Evolutionary conservation across 1,140 invertebrate species (phyloP).

Genomic region (Caerostris extrusa): DNA sequence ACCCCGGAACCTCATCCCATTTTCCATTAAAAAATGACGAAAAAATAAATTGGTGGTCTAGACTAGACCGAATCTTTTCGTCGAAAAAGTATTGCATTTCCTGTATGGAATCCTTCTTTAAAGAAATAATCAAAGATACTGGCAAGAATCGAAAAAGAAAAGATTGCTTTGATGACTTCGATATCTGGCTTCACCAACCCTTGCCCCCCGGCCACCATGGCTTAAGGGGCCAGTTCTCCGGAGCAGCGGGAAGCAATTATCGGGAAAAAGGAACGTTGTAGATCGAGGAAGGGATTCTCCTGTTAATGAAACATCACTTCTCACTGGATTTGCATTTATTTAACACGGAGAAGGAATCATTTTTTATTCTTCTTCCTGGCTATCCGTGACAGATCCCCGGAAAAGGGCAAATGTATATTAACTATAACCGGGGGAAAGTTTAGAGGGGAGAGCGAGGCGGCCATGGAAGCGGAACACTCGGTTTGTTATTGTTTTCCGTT

Average conservation of each 20-base stretch:
- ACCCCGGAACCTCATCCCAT: neutral
- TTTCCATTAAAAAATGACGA: slow-evolving; percentile 2
- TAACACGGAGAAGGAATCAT: neutral
- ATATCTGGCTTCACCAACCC: slow-evolving; percentile 29
- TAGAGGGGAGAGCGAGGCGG: neutral
- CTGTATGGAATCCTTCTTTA: slow-evolving; percentile 1
- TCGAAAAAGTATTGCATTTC: neutral
- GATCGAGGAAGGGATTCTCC: neutral
- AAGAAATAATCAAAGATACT: neutral
- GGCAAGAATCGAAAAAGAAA: neutral
- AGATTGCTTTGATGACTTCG: slow-evolving; percentile 39
- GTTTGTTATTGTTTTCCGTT: neutral
- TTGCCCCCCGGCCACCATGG: neutral
- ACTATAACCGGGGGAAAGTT: slow-evolving; percentile 28
- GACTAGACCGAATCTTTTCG: neutral
- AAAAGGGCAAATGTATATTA: slow-evolving; percentile 45
- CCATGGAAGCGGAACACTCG: slow-evolving; percentile 13
- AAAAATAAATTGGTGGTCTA: slow-evolving; percentile 10
- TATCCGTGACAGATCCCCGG: neutral
- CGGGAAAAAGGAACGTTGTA: neutral
- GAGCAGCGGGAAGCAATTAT: slow-evolving; percentile 13
- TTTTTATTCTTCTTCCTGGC: slow-evolving; percentile 1
- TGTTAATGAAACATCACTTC: slow-evolving; percentile 57
- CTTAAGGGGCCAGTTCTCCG: neutral
- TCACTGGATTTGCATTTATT: slow-evolving; percentile 47